Percentiles rank a stretch among this genome's conserved stretches.
Conservation (phyloP, 2,888 invertebrate genomes). For the Meiosimyza platycephala region DNA sequence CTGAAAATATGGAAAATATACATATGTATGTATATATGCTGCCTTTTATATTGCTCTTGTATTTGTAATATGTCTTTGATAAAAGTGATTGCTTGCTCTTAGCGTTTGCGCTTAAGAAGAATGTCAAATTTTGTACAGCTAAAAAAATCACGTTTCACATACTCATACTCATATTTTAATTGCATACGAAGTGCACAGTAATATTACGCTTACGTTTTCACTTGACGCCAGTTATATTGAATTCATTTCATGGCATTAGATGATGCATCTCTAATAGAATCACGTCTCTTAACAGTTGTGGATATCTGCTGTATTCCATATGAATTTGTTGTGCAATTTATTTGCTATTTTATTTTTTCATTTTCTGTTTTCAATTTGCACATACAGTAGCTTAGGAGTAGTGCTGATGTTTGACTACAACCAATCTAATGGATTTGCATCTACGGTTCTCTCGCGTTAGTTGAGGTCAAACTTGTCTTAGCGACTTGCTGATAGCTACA, state of each 20-base stretch:
- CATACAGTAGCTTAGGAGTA: too few relatives aligned
- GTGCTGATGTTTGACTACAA: too few relatives aligned
- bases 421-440: too few relatives aligned
- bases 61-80: too few relatives aligned
- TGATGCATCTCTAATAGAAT: constrained; percentile 29
- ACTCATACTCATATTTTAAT: constrained; percentile 6
- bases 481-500: too few relatives aligned
- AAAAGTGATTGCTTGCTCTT: background rate
- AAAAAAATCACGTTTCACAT: constrained; percentile 31
- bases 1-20: constrained; percentile 3
- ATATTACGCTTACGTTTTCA: background rate
- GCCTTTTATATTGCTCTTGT: background rate
- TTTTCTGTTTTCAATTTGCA: too few relatives aligned
- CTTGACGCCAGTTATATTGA: constrained; percentile 3
- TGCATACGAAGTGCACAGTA: background rate
- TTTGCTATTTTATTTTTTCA: too few relatives aligned
- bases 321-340: too few relatives aligned
- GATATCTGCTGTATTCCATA: too few relatives aligned
- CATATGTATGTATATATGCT: too few relatives aligned
- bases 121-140: constrained; percentile 19
- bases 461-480: too few relatives aligned
- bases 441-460: too few relatives aligned
- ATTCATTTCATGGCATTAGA: constrained; percentile 12
- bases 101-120: background rate
- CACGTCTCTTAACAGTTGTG: constrained; percentile 20